Evolutionary conservation across 1,140 invertebrate species (phyloP), one percentile per base, ranked within the genome.

Genomic region (Sarcophaga bullata): DNA sequence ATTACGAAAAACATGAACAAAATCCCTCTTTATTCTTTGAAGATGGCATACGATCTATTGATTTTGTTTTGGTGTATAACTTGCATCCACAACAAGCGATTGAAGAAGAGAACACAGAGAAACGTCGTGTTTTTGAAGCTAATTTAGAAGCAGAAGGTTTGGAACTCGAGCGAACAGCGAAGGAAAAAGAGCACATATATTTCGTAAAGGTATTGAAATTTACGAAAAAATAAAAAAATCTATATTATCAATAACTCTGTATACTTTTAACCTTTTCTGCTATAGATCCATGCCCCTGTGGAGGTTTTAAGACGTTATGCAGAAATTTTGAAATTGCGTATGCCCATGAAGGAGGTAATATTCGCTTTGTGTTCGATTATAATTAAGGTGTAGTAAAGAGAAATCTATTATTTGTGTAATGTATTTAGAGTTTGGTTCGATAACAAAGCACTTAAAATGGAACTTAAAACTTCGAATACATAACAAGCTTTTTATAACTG

Each of bases 271-370:
- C 91, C 87, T 37, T 37, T 37, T 37, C 25, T 37, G 25, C 25
- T 37, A 37, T 84, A 97, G 93, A 94, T 99, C 83, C 96, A 98
- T 91, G 96, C 96, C 6, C 96, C 98, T 0, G 92, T 94, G 86
- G 92, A 95, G 87, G 96, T 99, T 6, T 90, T 99, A 73, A 93
- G 94, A 84, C 93, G 96, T 85, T 98, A 99, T 91, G 95, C 96
- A 80, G 98, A 99, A 91, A 95, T 99, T 86, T 92, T 98, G 85
- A 98, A 98, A 90, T 92, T 99, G 48, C 94, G 97, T 90, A 96
- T 99, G 95, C 97, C 98, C 13, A 97, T 99, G 94, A 97, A 96
- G 92, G 94, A 96, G 91, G 93, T 96, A 85, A 86, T 75, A 8
- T 15, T 9, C 25, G 25, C 25, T 37, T 37, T 37, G 25, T 37